Conservation (phyloP, 2,113 vertebrate genomes). For the Furnarius figulus region DNA sequence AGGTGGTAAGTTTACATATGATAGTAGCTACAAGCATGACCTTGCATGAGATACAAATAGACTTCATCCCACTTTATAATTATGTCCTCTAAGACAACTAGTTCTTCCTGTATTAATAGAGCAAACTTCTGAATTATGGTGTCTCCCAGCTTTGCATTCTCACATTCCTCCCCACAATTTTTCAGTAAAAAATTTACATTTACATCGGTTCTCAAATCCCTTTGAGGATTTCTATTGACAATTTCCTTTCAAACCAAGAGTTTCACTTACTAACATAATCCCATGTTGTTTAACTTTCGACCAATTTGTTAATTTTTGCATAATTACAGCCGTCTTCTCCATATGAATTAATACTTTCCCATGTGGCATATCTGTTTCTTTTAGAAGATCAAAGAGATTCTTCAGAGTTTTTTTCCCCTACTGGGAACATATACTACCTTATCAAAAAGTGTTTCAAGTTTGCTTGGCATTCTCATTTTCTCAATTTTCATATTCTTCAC, state of each 20-base stretch:
- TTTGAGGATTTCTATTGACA: background rate
- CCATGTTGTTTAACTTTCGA: background rate
- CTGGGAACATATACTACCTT: background rate
- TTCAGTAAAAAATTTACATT: background rate
- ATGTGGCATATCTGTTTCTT: background rate
- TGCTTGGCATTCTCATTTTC: background rate
- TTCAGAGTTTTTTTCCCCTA: background rate
- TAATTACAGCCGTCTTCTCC: conserved; percentile 8
- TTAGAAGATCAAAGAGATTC: background rate
- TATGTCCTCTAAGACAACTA: background rate
- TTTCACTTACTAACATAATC: background rate
- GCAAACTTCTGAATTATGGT: background rate
- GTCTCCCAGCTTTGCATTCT: background rate
- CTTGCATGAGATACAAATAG: background rate
- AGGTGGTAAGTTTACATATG: background rate
- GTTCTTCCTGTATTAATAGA: background rate
- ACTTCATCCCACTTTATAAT: background rate
- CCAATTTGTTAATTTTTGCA: conserved; percentile 25
- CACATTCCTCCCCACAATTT: background rate
- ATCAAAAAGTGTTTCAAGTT: background rate
- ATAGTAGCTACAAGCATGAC: background rate
- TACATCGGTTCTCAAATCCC: background rate
- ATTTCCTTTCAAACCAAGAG: background rate
- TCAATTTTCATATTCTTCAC: background rate
- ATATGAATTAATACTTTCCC: background rate